phyloP scores from a whole-genome alignment of 2,113 vertebrate species.

The Gallinago jamesoni region DNA sequence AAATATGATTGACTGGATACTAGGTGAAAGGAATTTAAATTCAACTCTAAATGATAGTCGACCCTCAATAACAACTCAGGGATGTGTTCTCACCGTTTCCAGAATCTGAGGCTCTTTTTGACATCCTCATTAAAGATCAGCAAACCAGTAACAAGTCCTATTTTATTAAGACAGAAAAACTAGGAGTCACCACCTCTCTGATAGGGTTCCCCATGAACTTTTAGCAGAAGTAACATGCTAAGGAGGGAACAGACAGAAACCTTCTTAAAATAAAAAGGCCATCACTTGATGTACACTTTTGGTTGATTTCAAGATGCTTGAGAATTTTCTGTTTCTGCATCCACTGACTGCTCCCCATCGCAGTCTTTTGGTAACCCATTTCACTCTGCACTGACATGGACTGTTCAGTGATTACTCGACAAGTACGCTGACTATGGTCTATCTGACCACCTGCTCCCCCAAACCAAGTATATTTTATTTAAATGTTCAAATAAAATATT shows the following conservation, averaged over 20 bases:
- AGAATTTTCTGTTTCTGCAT: neutral
- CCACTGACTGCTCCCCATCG: neutral
- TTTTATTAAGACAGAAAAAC: neutral
- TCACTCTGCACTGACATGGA: neutral
- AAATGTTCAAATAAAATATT: neutral
- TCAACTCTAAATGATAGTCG: neutral
- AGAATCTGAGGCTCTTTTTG: neutral
- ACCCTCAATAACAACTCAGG: neutral
- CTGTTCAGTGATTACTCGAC: neutral
- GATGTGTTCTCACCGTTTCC: neutral
- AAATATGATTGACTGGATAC: neutral
- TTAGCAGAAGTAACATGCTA: neutral
- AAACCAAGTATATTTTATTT: neutral
- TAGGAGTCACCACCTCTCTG: neutral
- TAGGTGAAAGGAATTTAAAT: neutral
- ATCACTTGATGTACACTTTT: neutral
- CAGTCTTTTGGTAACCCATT: neutral
- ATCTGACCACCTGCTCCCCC: neutral
- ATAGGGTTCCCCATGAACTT: neutral
- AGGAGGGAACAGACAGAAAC: neutral
- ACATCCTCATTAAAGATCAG: neutral
- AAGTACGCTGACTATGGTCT: neutral
- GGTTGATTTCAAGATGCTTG: neutral
- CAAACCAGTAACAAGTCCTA: neutral
- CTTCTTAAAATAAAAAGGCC: neutral